Base-by-base conservation (phyloP, 1,140 invertebrate species). In the Drosophila athabasca region DNA sequence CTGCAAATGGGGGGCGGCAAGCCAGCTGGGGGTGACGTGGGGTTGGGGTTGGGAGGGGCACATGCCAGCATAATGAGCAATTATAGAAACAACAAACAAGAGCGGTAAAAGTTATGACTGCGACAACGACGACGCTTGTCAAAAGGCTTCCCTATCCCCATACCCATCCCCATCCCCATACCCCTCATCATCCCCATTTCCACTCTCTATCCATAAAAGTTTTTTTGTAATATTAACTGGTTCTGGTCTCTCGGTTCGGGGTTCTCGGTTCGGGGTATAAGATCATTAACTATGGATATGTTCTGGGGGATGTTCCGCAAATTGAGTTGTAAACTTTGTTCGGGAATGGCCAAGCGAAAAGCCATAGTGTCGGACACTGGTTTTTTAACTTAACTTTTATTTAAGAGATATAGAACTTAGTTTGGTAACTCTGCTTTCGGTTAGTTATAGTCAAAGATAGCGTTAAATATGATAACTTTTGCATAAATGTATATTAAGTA, bases 81-180 rank as follows among this genome's bases (percentile, higher is more conserved):
- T 54, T 53, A 68, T 46, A 76, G 35, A 55, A 76, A 54, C 62
- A 59, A 31, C 46, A 75, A 79, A 85, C 51, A 65, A 71, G 74
- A 65, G 72, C 55, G 66, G 69, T 75, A 78, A 85, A 85, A 85
- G 81, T 85, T 84, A 82, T 85, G 79, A 87, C 82, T 77, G 77
- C 82, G 73, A 39, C 35, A 39, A 3, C 35, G 35, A 13, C 35
- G 35, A 85, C 62, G 82, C 79, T 82, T 87, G 82, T 87, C 82
- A 81, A 85, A 75, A 74, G 57, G 84, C 70, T 76, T 69, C 51
- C 9, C 51, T 19, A 24, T 69, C 53, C 43, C 35, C 22, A 31
- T 19, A 31, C 8, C 35, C 48, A 31, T 69, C 53, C 43, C 24
- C 43, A 31, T 24, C 43, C 11, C 35, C 48, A 31, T 19, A 3